A percentile compares a stretch with the other conserved stretches of the same genome.
Conservation (phyloP, 2,888 invertebrate genomes). For the Piscicola geometra region DNA sequence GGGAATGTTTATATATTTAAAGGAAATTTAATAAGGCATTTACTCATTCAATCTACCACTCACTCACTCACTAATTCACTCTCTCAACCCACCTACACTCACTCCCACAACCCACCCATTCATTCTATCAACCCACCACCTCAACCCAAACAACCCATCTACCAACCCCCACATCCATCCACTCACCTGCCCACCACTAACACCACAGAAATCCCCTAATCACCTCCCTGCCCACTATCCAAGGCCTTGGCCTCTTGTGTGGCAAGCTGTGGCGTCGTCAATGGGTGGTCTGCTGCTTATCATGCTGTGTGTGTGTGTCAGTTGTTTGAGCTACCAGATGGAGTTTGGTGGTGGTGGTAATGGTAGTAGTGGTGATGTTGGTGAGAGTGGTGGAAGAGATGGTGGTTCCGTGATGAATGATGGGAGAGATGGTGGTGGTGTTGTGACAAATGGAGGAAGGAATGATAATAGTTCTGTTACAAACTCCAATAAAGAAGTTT, state of each 20-base stretch:
- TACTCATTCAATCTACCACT: neutral
- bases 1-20: neutral
- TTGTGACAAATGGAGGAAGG: no score
- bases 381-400: neutral
- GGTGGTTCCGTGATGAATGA: neutral
- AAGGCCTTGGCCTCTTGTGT: constrained; percentile 9
- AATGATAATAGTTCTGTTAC: no score
- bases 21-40: neutral
- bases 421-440: no score
- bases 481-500: no score
- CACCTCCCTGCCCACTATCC: constrained; percentile 6
- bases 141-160: neutral
- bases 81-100: neutral
- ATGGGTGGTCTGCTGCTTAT: neutral
- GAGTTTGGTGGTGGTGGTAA: neutral
- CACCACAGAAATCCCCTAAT: neutral
- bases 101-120: neutral
- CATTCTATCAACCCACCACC: no score
- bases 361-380: constrained; percentile 4
- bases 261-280: constrained; percentile 9
- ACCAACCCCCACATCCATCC: constrained; percentile 2
- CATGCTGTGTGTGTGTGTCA: neutral
- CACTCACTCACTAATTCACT: no score
- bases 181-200: neutral
- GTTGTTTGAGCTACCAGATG: constrained; percentile 6